phyloP scores from a whole-genome alignment of 1,140 invertebrate genomes.

The Drosophila ananassae region DNA sequence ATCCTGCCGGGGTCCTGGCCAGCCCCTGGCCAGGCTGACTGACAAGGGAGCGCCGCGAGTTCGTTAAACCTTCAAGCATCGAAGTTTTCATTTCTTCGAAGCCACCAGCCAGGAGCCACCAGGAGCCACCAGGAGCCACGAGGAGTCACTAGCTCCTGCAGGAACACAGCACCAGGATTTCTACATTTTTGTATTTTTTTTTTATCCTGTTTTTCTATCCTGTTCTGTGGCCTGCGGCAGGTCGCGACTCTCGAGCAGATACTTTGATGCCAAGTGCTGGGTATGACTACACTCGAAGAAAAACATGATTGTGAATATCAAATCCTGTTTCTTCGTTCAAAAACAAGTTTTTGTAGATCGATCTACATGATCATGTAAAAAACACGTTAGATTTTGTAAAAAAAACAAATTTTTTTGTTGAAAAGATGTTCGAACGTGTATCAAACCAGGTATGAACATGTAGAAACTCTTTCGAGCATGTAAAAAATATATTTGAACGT shows the following conservation, averaged over 20 bases:
- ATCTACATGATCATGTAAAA: no score
- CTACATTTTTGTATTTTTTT: not conserved
- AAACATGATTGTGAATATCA: not conserved
- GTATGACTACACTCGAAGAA: not conserved
- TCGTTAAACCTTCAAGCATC: constrained; percentile 80
- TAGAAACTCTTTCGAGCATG: no score
- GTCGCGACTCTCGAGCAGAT: constrained; percentile 54
- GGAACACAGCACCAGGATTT: constrained; percentile 31
- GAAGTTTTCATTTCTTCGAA: constrained; percentile 73
- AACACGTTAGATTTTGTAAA: no score
- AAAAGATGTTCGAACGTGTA: no score
- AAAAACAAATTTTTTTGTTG: no score
- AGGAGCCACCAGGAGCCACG: no score
- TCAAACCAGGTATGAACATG: no score
- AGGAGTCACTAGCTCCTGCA: constrained; percentile 49
- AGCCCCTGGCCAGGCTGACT: constrained; percentile 20
- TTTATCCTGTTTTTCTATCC: no score
- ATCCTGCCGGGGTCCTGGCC: not conserved
- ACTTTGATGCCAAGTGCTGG: constrained; percentile 55
- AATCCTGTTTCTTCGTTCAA: no score
- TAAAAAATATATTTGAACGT: no score
- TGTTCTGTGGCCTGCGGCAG: constrained; percentile 33
- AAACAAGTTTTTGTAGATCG: no score
- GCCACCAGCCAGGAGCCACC: constrained; percentile 9
- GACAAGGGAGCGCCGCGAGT: constrained; percentile 44